Percentiles rank a stretch among this genome's conserved stretches.
These are phyloP conservation scores for Torymus tubicola DNA, from an alignment of 2,888 invertebrate genomes.

Conservation along the genomic window DNA sequence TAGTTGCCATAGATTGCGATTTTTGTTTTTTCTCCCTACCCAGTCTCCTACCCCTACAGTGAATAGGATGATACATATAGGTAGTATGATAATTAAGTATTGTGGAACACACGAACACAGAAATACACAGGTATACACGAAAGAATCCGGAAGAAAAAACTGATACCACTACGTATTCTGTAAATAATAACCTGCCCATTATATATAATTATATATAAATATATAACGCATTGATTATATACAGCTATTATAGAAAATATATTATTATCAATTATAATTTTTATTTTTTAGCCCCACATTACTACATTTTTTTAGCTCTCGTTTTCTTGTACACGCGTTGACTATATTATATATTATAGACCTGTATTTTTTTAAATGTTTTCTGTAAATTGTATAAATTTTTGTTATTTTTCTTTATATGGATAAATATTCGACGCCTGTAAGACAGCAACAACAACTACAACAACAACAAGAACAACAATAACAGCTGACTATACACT, in stretches of 20 bases:
- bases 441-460: not conserved
- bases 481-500: not conserved
- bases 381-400: slow-evolving; percentile 45
- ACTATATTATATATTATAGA: slow-evolving; percentile 28
- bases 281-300: slow-evolving; percentile 50
- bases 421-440: slow-evolving; percentile 14
- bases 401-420: slow-evolving; percentile 42
- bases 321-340: slow-evolving; percentile 37
- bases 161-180: slow-evolving; percentile 74
- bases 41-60: slow-evolving; percentile 34
- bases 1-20: slow-evolving; percentile 72
- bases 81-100: slow-evolving; percentile 61
- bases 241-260: slow-evolving; percentile 72
- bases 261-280: slow-evolving; percentile 72
- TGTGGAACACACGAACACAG: slow-evolving; percentile 58
- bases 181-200: slow-evolving; percentile 73
- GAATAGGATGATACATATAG: slow-evolving; percentile 59
- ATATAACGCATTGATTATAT: slow-evolving; percentile 71
- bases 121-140: slow-evolving; percentile 28
- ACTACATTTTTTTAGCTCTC: slow-evolving; percentile 33
- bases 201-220: slow-evolving; percentile 65
- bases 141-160: slow-evolving; percentile 62
- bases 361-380: slow-evolving; percentile 41
- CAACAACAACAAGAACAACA: not conserved
- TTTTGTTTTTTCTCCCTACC: slow-evolving; percentile 59